These are phyloP conservation scores for Pangasius krempfi DNA, from an alignment of 2,797 vertebrate species.

Conservation along the genomic window DNA sequence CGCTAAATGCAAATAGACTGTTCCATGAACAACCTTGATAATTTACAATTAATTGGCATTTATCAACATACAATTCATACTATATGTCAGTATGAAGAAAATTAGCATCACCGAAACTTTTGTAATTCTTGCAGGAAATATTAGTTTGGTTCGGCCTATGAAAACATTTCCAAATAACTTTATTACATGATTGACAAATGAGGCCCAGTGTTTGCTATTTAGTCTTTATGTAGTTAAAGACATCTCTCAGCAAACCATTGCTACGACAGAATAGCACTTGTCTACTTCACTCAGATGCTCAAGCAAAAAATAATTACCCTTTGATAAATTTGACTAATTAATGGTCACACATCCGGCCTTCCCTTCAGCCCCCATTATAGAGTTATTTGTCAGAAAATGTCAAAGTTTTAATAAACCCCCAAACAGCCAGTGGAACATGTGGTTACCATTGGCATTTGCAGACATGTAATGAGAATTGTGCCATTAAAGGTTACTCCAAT, in stretches of 20 bases:
- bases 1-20: background rate
- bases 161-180: conserved; percentile 2
- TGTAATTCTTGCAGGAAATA: background rate
- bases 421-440: conserved; percentile 73
- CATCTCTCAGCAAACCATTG: conserved; percentile 11
- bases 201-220: background rate
- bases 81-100: background rate
- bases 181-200: background rate
- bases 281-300: conserved; percentile 28
- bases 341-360: conserved; percentile 53
- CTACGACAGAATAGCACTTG: background rate
- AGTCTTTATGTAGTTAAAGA: conserved; percentile 2
- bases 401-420: conserved; percentile 78
- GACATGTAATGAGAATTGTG: conserved; percentile 77
- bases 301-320: conserved; percentile 58
- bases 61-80: background rate
- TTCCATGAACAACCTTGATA: background rate
- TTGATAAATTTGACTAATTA: conserved; percentile 73
- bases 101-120: background rate
- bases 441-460: conserved; percentile 75
- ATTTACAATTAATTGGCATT: background rate
- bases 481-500: conserved; percentile 81
- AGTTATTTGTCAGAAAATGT: conserved; percentile 80
- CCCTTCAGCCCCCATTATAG: conserved; percentile 68
- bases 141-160: background rate